These are phyloP conservation scores for Phaedon cochleariae DNA, from an alignment of 2,888 invertebrate genomes.

Conservation along the genomic window DNA sequence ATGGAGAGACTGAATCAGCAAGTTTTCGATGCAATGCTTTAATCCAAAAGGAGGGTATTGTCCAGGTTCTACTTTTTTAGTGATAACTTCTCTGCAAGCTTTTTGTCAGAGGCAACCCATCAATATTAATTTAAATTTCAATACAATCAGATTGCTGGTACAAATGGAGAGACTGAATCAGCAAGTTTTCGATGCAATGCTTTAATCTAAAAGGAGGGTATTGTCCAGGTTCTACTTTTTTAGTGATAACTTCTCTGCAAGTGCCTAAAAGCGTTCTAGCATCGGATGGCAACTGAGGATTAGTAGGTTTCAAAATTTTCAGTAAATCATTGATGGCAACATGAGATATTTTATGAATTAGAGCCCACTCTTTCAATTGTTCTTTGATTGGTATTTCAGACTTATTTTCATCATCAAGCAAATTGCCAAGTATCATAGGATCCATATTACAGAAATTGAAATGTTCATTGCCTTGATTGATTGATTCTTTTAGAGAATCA, in stretches of 20 bases:
- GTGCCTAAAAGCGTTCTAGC: constrained; percentile 17
- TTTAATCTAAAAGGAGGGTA: constrained; percentile 15
- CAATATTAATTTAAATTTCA: constrained; percentile 30
- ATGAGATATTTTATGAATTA: too few relatives aligned
- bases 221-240: constrained; percentile 12
- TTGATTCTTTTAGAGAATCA: too few relatives aligned
- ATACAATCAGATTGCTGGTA: constrained; percentile 22
- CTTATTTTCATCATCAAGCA: too few relatives aligned
- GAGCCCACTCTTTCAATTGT: too few relatives aligned
- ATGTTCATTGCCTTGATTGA: too few relatives aligned
- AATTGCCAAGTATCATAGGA: too few relatives aligned
- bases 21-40: constrained; percentile 5
- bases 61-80: constrained; percentile 15
- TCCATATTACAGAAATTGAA: too few relatives aligned
- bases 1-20: not conserved
- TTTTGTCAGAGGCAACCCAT: too few relatives aligned
- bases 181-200: constrained; percentile 5
- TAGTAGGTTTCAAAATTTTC: too few relatives aligned
- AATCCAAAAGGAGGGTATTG: constrained; percentile 16
- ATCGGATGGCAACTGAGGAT: constrained; percentile 24
- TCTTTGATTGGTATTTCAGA: too few relatives aligned
- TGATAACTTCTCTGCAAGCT: constrained; percentile 13
- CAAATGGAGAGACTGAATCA: not conserved
- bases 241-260: constrained; percentile 15
- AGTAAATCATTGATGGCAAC: too few relatives aligned